A percentile compares a stretch with the other conserved stretches of the same genome.
phyloP scores from a whole-genome alignment of 1,140 invertebrate genomes.

The Hestina assimilis region DNA sequence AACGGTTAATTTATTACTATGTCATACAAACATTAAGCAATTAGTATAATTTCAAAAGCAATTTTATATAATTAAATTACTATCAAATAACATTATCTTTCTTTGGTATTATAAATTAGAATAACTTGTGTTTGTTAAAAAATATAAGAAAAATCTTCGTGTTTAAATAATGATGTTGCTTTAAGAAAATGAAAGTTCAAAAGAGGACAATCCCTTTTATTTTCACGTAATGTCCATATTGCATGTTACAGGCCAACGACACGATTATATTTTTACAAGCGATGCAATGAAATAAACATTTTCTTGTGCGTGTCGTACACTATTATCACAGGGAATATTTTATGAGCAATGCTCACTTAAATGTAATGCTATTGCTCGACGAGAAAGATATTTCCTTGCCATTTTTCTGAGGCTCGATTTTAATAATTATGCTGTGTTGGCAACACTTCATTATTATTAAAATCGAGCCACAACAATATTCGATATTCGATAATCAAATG shows the following conservation, averaged over 20 bases:
- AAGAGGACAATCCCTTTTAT: conserved; percentile 14
- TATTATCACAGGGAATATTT: conserved; percentile 40
- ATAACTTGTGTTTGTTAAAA: no score
- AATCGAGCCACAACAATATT: neutral
- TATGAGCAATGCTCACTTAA: conserved; percentile 34
- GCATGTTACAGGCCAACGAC: conserved; percentile 44
- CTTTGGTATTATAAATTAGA: no score
- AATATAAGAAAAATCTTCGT: no score
- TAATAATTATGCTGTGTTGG: neutral
- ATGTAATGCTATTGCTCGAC: conserved; percentile 12
- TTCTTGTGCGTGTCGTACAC: conserved; percentile 39
- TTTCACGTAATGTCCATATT: conserved; percentile 42
- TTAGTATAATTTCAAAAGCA: neutral
- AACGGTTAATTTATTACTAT: conserved; percentile 6
- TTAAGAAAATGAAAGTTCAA: neutral
- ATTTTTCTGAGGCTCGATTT: neutral
- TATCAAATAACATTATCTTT: no score
- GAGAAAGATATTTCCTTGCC: neutral
- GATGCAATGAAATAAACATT: conserved; percentile 38
- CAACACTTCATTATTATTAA: neutral
- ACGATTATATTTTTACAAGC: conserved; percentile 28
- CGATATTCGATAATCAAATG: no score
- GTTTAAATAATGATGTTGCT: neutral
- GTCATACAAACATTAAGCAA: neutral
- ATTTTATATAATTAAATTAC: no score